Percentiles rank a stretch among this genome's conserved stretches.
Conservation (phyloP, 2,888 invertebrate genomes). For the Hofmannophila pseudospretella region DNA sequence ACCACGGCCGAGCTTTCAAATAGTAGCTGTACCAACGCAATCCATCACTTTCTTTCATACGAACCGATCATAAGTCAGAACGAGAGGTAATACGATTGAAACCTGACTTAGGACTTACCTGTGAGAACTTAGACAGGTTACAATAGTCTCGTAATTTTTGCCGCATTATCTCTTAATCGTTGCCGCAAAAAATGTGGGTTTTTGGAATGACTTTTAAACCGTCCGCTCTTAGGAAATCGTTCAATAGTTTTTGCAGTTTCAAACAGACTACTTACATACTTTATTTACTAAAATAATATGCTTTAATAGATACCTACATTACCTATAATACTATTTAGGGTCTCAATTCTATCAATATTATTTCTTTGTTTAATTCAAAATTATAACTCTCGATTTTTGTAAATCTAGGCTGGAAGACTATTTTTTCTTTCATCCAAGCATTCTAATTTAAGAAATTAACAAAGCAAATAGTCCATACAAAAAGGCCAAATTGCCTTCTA, state of each 20-base stretch:
- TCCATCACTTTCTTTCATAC: slow-evolving; percentile 32
- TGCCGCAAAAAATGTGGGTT: slow-evolving; percentile 30
- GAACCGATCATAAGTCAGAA: slow-evolving; percentile 21
- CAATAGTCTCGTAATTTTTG: slow-evolving; percentile 35
- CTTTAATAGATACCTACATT: no score
- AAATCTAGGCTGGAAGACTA: no score
- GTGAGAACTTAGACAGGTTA: slow-evolving; percentile 37
- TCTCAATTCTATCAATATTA: no score
- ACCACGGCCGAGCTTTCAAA: slow-evolving; percentile 25
- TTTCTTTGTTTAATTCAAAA: no score
- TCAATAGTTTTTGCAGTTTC: neutral
- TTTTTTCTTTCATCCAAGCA: no score
- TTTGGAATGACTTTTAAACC: slow-evolving; percentile 24
- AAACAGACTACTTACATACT: no score
- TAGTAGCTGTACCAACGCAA: slow-evolving; percentile 12
- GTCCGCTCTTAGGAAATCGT: neutral
- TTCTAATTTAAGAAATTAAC: neutral
- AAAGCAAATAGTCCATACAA: neutral
- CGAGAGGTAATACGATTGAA: slow-evolving; percentile 29
- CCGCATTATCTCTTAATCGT: slow-evolving; percentile 31
- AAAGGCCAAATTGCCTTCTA: slow-evolving; percentile 1
- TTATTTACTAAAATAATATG: no score
- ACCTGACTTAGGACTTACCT: slow-evolving; percentile 20
- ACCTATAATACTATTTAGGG: no score
- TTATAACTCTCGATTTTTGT: no score